These are phyloP conservation scores for Solenodon paradoxus DNA, from an alignment of 2,113 vertebrate species.

Conservation along the genomic window DNA sequence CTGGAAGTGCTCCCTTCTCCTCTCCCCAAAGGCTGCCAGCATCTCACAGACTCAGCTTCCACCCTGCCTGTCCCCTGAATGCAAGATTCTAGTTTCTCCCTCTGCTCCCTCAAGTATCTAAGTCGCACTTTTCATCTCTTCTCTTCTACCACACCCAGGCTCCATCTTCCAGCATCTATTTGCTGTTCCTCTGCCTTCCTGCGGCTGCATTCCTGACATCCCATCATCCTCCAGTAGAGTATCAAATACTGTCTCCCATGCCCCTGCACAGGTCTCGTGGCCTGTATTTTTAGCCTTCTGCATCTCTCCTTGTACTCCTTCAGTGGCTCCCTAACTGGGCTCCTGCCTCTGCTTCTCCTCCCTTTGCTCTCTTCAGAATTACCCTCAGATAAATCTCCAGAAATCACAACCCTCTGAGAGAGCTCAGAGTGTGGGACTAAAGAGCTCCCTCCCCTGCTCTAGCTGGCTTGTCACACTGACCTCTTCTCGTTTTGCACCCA, in stretches of 20 bases:
- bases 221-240: neutral
- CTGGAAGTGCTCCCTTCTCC: neutral
- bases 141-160: neutral
- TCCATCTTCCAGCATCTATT: neutral
- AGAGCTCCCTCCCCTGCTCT: neutral
- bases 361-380: neutral
- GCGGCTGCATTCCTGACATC: neutral
- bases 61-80: neutral
- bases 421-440: neutral
- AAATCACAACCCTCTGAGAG: fast-evolving
- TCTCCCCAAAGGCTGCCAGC: no score
- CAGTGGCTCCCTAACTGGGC: neutral
- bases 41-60: neutral
- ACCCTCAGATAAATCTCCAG: no score
- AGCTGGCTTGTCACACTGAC: fast-evolving
- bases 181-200: no score
- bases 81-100: fast-evolving
- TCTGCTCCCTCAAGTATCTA: fast-evolving
- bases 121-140: neutral
- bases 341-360: neutral
- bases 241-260: neutral
- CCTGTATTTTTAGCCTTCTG: neutral
- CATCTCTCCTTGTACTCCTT: neutral
- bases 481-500: no score
- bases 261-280: neutral